Evolutionary conservation across 2,113 vertebrate species (phyloP), one percentile per base, ranked within the genome.

Genomic region (Cinclus cinclus): DNA sequence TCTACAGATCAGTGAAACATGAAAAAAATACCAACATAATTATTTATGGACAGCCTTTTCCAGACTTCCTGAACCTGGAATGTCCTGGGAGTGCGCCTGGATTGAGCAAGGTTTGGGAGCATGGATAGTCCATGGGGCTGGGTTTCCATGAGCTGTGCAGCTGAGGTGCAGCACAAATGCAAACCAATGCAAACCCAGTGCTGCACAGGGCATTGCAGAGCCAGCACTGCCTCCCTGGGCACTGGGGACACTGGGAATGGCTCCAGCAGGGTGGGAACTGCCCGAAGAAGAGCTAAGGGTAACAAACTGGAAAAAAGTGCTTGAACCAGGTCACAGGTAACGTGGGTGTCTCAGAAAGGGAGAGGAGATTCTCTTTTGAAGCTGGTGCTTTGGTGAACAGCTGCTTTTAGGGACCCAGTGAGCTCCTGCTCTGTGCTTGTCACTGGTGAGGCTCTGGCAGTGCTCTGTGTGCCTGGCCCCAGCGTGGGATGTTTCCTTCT

Each of bases 301-400:
- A 22, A 14, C 33, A 80, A 37, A 10, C 35, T 10, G 0, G 6
- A 78, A 50, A 27, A 35, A 39, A 56, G 15, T 39, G 53, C 23
- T 9, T 27, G 17, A 27, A 7, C 12, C 1, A 0, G 9, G 9
- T 50, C 17, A 56, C 30, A 42, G 67, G 13, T 33, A 5, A 12
- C 18, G 4, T 4, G 23, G 22, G 6, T 44, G 28, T 33, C 31
- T 46, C 58, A 27, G 7, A 31, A 46, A 18, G 33, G 18, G 58
- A 63, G 13, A 33, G 68, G 47, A 27, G 68, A 11, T 5, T 14
- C 22, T 55, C 22, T 12, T 16, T 5, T 3, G 4, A 8, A 11
- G 28, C 47, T 16, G 22, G 2, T 33, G 41, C 27, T 64, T 11
- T 33, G 33, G 28, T 33, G 69, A 22, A 30, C 3, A 53, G 58